Base-by-base conservation (phyloP, 1,140 invertebrate genomes). In the Drosophila sproati region DNA sequence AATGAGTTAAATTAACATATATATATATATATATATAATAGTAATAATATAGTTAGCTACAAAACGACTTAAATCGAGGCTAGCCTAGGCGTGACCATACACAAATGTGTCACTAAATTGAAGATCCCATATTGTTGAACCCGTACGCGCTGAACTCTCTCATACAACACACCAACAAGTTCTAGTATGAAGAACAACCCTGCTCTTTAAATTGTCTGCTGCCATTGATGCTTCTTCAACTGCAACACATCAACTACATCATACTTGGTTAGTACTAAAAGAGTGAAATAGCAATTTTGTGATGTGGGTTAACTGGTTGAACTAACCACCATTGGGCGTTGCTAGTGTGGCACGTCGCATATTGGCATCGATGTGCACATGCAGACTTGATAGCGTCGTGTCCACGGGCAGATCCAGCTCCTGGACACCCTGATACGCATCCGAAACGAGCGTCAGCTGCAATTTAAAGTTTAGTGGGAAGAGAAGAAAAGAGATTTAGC, bases 311-410 rank as follows among this genome's bases (percentile, higher is more conserved):
- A 66, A 52, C 20, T 43, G 7, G 32, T 60, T 82, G 28, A 73
- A 92, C 92, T 92, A 92, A 92, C 92, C 91, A 86, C 91, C 92
- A 76, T 80, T 91, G 61, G 91, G 92, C 63, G 92, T 92, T 56
- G 83, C 91, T 68, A 92, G 64, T 66, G 87, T 82, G 43, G 91
- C 92, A 55, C 82, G 80, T 54, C 90, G 63, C 86, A 92, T 92
- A 20, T 82, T 79, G 59, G 82, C 79, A 78, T 92, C 90, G 52
- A 92, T 82, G 67, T 86, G 92, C 5, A 92, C 89, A 71, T 92
- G 91, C 39, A 92, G 66, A 51, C 91, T 92, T 3, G 92, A 89
- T 6, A 92, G 57, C 35, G 92, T 92, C 4, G 91, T 88, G 55
- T 92, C 82, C 48, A 92, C 86, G 0, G 92, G 91, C 64, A 92